These are phyloP conservation scores for Peromyscus nudipes DNA, from an alignment of 2,797 vertebrate species.

Conservation along the genomic window DNA sequence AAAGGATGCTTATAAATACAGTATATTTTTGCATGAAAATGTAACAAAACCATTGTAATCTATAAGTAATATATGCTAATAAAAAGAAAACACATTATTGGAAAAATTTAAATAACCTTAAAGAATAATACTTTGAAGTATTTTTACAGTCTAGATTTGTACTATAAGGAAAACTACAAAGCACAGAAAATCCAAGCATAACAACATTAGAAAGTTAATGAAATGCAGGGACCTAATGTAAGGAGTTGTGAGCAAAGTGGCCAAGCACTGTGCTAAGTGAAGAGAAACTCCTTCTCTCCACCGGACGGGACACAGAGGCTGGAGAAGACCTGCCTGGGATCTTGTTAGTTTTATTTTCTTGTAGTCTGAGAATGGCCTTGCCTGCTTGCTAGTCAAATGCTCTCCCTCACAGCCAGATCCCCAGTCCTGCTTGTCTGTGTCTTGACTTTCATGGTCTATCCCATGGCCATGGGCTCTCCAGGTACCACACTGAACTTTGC, in stretches of 20 bases:
- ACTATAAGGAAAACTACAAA: background rate
- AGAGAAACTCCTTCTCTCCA: background rate
- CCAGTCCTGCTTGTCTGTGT: background rate
- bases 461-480: background rate
- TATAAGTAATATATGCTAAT: background rate
- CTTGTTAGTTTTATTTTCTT: background rate
- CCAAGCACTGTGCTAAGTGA: background rate
- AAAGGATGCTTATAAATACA: background rate
- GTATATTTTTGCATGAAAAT: background rate
- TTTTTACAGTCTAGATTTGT: background rate
- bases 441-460: background rate
- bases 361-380: background rate
- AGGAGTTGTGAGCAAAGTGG: background rate
- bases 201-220: background rate
- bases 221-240: background rate
- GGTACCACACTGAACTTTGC: background rate
- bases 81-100: conserved; percentile 1
- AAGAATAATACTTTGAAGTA: conserved; percentile 8
- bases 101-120: conserved; percentile 3
- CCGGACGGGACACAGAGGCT: background rate
- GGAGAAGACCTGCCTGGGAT: background rate
- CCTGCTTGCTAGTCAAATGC: background rate
- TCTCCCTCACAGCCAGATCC: background rate
- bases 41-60: background rate
- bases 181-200: conserved; percentile 42